Evolutionary conservation across 2,888 invertebrate species (phyloP).

Genomic region (Apeira syringaria): DNA sequence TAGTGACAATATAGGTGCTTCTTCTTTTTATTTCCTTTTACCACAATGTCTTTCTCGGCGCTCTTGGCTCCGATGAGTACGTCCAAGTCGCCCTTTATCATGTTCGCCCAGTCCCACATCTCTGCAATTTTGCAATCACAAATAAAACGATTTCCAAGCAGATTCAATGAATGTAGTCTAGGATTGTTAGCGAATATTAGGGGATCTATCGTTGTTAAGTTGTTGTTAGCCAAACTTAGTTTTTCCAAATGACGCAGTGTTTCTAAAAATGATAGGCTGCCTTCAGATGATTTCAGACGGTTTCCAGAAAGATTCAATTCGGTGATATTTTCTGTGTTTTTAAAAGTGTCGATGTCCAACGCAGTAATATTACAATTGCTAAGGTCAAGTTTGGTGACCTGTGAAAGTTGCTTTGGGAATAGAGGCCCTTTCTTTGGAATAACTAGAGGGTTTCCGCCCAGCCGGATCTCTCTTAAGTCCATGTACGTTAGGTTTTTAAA

Average conservation of each 20-base stretch:
- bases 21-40: constrained; percentile 86
- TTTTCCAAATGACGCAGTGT: constrained; percentile 82
- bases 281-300: constrained; percentile 70
- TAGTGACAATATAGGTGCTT: constrained; percentile 86
- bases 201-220: constrained; percentile 83
- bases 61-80: constrained; percentile 86
- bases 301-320: constrained; percentile 85
- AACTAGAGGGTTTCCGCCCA: constrained; percentile 87
- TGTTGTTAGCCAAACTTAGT: constrained; percentile 86
- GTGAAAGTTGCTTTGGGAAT: constrained; percentile 86
- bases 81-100: constrained; percentile 85
- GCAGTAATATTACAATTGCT: constrained; percentile 86
- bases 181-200: constrained; percentile 82
- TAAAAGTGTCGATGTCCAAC: constrained; percentile 84
- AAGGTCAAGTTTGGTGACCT: constrained; percentile 85
- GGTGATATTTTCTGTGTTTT: constrained; percentile 85
- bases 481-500: constrained; percentile 86
- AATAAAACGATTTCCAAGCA: constrained; percentile 87
- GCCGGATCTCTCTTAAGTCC: constrained; percentile 86
- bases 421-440: constrained; percentile 84
- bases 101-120: constrained; percentile 89
- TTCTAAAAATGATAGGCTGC: constrained; percentile 82
- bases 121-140: constrained; percentile 88
- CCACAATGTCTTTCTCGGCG: constrained; percentile 84
- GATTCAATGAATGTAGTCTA: constrained; percentile 83